A percentile compares a stretch with the other conserved stretches of the same genome.
Conservation (phyloP, 1,140 invertebrate genomes). For the Drosophila teissieri region DNA sequence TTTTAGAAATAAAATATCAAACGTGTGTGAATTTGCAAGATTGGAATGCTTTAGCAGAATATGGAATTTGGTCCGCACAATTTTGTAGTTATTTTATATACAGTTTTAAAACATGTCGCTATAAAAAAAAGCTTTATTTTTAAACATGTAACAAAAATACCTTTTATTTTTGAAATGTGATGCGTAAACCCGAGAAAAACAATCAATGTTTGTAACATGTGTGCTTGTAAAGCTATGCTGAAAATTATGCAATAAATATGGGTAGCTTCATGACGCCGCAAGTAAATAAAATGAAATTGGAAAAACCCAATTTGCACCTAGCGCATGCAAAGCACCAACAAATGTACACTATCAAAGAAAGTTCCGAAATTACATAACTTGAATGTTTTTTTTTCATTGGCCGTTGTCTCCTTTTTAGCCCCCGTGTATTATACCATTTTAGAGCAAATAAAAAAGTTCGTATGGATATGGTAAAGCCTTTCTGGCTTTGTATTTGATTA, state of each 20-base stretch:
- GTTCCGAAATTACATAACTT: conserved; percentile 49
- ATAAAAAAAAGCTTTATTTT: too few species aligned
- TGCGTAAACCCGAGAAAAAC: neutral
- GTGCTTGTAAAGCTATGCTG: conserved; percentile 14
- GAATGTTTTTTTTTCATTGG: conserved; percentile 36
- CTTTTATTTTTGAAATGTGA: neutral
- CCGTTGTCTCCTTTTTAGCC: conserved; percentile 7
- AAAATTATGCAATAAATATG: conserved; percentile 72
- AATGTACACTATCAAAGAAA: conserved; percentile 52
- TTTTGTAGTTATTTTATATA: too few species aligned
- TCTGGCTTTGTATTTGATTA: conserved; percentile 41
- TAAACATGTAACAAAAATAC: too few species aligned
- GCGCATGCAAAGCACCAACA: conserved; percentile 47
- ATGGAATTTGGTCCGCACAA: too few species aligned
- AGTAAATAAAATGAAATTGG: conserved; percentile 49
- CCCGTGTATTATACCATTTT: conserved; percentile 42
- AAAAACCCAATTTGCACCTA: conserved; percentile 44
- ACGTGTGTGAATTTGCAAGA: too few species aligned
- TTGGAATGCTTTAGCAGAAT: too few species aligned
- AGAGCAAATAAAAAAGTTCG: conserved; percentile 31
- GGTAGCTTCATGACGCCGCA: conserved; percentile 30
- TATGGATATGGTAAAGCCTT: conserved; percentile 41
- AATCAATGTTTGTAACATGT: conserved; percentile 21
- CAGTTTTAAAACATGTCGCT: too few species aligned
- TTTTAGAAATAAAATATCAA: neutral